Conservation (phyloP, 2,888 invertebrate species). For the Drosophila antonietae region DNA sequence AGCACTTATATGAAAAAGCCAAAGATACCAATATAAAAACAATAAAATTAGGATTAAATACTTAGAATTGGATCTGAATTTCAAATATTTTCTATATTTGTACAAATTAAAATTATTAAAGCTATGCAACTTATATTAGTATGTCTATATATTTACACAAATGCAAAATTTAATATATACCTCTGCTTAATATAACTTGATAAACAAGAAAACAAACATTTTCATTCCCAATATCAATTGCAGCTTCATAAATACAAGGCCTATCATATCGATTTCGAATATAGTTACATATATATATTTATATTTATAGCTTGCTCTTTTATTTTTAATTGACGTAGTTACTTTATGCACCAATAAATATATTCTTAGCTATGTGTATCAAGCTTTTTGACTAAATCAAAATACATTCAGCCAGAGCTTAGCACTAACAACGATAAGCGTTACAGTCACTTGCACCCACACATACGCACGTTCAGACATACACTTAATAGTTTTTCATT, state of each 20-base stretch:
- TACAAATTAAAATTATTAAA: no score
- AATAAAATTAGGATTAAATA: no score
- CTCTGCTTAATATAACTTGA: neutral
- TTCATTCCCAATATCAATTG: neutral
- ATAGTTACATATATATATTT: neutral
- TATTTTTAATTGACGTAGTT: neutral
- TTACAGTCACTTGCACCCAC: slow-evolving; percentile 1
- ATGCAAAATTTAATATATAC: no score
- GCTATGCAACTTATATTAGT: no score
- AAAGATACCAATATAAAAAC: no score
- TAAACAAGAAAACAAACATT: neutral
- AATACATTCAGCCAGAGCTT: slow-evolving; percentile 1
- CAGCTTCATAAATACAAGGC: neutral
- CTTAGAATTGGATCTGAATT: no score
- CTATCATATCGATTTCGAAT: no score
- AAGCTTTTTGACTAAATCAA: neutral
- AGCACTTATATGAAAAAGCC: neutral
- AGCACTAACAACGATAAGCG: slow-evolving; percentile 11
- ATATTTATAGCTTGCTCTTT: neutral
- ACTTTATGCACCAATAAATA: neutral
- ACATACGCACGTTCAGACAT: slow-evolving; percentile 13
- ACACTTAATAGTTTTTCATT: slow-evolving; percentile 68
- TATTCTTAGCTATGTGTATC: neutral
- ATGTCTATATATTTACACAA: no score
- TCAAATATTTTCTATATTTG: no score